Evolutionary conservation across 2,888 invertebrate genomes (phyloP), one percentile per base, ranked within the genome.

Genomic region (Ectemnius cavifrons): DNA sequence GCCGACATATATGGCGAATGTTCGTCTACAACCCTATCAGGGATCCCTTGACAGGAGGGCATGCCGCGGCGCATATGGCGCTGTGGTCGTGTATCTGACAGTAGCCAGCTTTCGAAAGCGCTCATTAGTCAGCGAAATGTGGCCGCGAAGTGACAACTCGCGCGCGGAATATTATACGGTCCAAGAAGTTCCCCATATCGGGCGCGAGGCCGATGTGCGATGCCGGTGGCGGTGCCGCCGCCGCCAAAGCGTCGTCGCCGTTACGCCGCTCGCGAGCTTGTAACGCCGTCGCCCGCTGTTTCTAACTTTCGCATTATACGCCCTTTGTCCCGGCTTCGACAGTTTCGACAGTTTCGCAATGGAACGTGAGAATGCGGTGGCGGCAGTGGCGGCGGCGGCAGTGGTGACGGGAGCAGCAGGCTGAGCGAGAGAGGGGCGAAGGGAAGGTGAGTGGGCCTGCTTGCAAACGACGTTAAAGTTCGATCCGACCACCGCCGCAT

Each of bases 101-200:
- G 83, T 84, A 83, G 80, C 81, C 85, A 76, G 77, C 77, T 86
- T 86, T 84, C 83, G 85, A 88, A 87, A 87, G 84, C 85, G 82
- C 88, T 88, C 87, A 88, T 88, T 88, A 88, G 88, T 87, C 88
- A 87, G 80, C 78, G 85, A 85, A 88, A 88, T 88, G 87, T 86
- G 85, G 86, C 85, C 86, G 83, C 87, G 84, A 84, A 85, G 85
- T 87, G 87, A 85, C 85, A 86, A 86, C 87, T 85, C 87, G 82
- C 82, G 81, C 83, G 84, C 77, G 82, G 84, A 84, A 84, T 83
- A 83, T 83, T 84, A 83, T 84, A 87, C 86, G 87, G 80, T 87
- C 84, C 86, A 84, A 84, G 87, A 89, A 89, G 87, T 89, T 89
- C 86, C 87, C 37, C 37, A 37, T 37, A 37, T 37, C 37, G 84